Base-by-base conservation (phyloP, 2,888 invertebrate species). In the Girardia tigrina region DNA sequence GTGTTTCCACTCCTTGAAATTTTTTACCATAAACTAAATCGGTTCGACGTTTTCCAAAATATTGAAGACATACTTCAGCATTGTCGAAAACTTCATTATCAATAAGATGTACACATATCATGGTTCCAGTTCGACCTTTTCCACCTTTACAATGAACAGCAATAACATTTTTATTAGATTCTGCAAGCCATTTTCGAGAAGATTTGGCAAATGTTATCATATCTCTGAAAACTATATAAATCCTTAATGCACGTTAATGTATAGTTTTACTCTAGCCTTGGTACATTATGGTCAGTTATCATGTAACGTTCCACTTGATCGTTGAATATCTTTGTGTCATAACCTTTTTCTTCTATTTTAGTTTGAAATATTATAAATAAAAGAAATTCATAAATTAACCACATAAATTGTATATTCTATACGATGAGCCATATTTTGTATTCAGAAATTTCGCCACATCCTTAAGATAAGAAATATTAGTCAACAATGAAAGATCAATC, bases 91-190 rank as follows among this genome's bases (percentile, higher is more conserved):
- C 79, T 1, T 84, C 85, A 78, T 82, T 83, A 78, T 85, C 84
- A 0, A 86, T 82, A 6, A 86, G 81, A 84, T 85, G 86, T 23
- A 84, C 82, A 80, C 86, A 86, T 73, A 86, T 84, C 82, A 86
- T 84, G 26, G 86, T 85, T 16, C 86, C 86, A 2, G 86, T 86
- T 26, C 86, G 82, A 0, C 86, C 86, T 80, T 86, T 86, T 0
- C 86, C 86, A 20, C 86, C 86, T 80, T 86, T 86, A 80, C 86
- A 86, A 79, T 86, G 86, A n/a, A 86, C 84, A 14, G 85, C 86
- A 29, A 86, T 84, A 8, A 86, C 82, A 79, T 86, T 86, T 14
- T 79, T 73, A n/a, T 81, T 80, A 78, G 85, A 82, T 6, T 79
- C 79, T 26, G 80, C 80, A 80, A 86, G 81, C 83, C 85, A 86